Percentiles rank a stretch among this genome's conserved stretches.
Conservation (phyloP, 2,888 invertebrate genomes). For the Tortrix viridana region DNA sequence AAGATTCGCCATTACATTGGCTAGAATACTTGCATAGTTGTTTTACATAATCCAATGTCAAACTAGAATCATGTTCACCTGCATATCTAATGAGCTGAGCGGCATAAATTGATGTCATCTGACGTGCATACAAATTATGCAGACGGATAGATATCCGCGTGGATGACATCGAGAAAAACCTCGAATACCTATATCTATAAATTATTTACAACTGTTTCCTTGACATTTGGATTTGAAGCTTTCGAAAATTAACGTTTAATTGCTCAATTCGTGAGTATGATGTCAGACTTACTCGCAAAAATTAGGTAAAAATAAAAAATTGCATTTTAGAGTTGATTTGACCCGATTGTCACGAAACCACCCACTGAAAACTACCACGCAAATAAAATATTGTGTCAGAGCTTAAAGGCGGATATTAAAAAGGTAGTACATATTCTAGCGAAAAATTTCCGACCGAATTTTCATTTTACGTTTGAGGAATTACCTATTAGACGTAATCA, state of each 20-base stretch:
- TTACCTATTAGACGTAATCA: too few species aligned
- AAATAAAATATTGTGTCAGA: too few species aligned
- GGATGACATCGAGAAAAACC: background rate
- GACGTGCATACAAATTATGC: conserved; percentile 15
- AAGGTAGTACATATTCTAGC: too few species aligned
- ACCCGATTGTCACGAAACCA: too few species aligned
- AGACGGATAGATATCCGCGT: background rate
- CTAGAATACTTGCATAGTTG: background rate
- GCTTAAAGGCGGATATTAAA: too few species aligned
- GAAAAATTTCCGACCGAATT: too few species aligned
- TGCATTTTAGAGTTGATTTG: too few species aligned
- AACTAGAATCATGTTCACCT: conserved; percentile 19
- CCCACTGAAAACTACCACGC: too few species aligned
- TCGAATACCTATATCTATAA: background rate
- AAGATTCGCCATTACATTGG: conserved; percentile 3
- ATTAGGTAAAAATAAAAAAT: too few species aligned
- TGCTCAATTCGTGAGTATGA: conserved; percentile 11
- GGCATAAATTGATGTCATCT: conserved; percentile 22
- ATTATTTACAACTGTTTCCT: conserved; percentile 15
- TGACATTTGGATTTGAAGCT: conserved; percentile 27
- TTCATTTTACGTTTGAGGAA: too few species aligned
- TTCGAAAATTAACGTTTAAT: conserved; percentile 22
- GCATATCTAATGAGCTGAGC: conserved; percentile 25
- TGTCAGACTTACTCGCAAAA: conserved; percentile 15
- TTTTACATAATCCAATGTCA: conserved; percentile 30